Evolutionary conservation across 2,888 invertebrate species (phyloP), one percentile per base, ranked within the genome.

Genomic region (Plebejus melissa): DNA sequence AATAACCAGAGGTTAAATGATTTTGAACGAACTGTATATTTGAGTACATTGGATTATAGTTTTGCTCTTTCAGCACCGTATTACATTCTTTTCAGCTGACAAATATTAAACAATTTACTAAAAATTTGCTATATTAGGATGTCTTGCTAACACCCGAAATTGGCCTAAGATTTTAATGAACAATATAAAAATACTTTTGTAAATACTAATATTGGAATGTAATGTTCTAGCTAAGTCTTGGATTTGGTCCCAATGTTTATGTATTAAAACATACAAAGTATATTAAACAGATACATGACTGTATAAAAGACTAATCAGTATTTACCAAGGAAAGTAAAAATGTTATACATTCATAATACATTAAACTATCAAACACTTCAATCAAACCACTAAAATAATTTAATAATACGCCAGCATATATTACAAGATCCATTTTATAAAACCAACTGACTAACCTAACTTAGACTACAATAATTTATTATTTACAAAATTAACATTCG

Each of bases 401-500:
- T 91, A 92, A 91, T 90, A 91, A 92, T 88, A 88, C 41, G 57
- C 69, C 75, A 28, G 22, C 69, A 9, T 71, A 75, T 22, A 54
- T 54, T 50, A 69, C 69, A 75, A 50, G 69, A 70, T 76, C 78
- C 78, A 76, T 76, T 76, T 71, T 76, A 74, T 80, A 82, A 83
- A 83, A 86, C 88, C 86, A 87, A 83, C 88, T 90, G 89, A 82
- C 82, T 79, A 86, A 81, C 80, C 87, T 90, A 88, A 77, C 76
- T 76, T 86, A 87, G 74, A 78, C 82, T 88, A 88, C 83, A 80
- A 88, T 93, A 92, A 90, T 88, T 88, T 88, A 88, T 85, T 91
- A 92, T 92, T 90, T 92, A 92, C 91, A 92, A 16, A 65, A 65
- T 65, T 78, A 79, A 81, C 82, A 84, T 91, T 91, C 91, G 90